Evolutionary conservation across 1,140 invertebrate genomes (phyloP), one percentile per base, ranked within the genome.

Genomic region (Drosophila nigrodunni): DNA sequence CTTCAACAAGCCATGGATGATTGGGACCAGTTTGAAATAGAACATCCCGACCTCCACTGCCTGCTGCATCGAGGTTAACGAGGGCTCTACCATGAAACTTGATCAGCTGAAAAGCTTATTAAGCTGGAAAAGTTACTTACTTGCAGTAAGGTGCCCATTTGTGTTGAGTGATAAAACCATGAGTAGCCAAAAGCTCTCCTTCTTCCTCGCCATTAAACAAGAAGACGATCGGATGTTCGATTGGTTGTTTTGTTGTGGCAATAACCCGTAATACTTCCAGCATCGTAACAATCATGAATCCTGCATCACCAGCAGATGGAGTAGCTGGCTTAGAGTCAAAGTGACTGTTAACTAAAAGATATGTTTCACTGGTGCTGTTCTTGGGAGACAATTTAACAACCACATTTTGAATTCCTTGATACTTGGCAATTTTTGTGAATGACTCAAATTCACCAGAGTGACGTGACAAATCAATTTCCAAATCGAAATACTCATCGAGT

Each of bases 11-110:
- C 97, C 97, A 98, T 1, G 97, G 96, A 93, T 97, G 95, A 81
- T 96, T 95, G 25, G 98, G 97, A 34, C 97, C 98, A 77, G 97
- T 95, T 94, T 99, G 98, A 93, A 99, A 99, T 47, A 99, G 94
- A 77, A 98, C 94, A 94, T 99, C 98, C 78, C 97, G 94, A 7
- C 98, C 98, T 43, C 98, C 98, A 68, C 97, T 96, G 35, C 98
- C 98, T 91, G 97, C 98, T 39, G 97, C 80, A 21, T 82, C 80
- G 3, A 82, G 67, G 37, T 82, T 82, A 3, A 73, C 46, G 15
- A 73, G 39, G 9, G 62, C 70, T 52, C 70, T 69, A 10, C 1
- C 5, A 7, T 39, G 8, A 18, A 97, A 13, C 4, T 9, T 30
- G 6, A 6, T 30, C 25, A 30, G 25, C 6, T 18, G 13, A 96